phyloP scores from a whole-genome alignment of 2,113 vertebrate species.

The Phycodurus eques region DNA sequence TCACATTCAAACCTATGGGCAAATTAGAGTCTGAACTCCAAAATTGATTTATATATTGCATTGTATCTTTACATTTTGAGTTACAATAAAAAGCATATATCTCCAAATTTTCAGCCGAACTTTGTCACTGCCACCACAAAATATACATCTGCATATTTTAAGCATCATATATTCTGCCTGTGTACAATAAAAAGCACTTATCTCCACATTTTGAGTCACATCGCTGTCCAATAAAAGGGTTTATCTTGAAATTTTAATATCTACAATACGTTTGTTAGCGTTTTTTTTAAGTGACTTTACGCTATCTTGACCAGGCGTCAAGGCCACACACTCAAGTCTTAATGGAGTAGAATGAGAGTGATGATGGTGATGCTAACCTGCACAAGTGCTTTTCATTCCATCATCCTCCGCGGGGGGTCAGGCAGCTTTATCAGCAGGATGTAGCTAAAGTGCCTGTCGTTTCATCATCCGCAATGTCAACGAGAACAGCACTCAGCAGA shows the following conservation, averaged over 20 bases:
- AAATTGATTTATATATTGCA: too few species aligned
- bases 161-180: too few species aligned
- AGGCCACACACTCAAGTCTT: slow-evolving; percentile 39
- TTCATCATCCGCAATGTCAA: slow-evolving; percentile 91
- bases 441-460: slow-evolving; percentile 97
- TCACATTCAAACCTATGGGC: too few species aligned
- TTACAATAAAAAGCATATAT: too few species aligned
- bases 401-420: slow-evolving; percentile 80
- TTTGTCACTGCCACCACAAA: too few species aligned
- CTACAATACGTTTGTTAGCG: neutral
- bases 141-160: too few species aligned
- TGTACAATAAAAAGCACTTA: too few species aligned
- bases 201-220: too few species aligned
- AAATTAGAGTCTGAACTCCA: too few species aligned
- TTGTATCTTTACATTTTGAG: too few species aligned
- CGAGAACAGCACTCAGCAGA: slow-evolving; percentile 40
- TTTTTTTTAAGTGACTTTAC: slow-evolving; percentile 5
- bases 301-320: slow-evolving; percentile 42
- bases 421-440: slow-evolving; percentile 87
- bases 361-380: slow-evolving; percentile 83
- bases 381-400: slow-evolving; percentile 88
- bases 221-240: neutral
- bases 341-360: slow-evolving; percentile 77
- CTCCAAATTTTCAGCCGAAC: too few species aligned
- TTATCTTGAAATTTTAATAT: neutral